Percentiles rank a stretch among this genome's conserved stretches.
Conservation (phyloP, 1,140 invertebrate genomes). For the Drosophila triauraria region DNA sequence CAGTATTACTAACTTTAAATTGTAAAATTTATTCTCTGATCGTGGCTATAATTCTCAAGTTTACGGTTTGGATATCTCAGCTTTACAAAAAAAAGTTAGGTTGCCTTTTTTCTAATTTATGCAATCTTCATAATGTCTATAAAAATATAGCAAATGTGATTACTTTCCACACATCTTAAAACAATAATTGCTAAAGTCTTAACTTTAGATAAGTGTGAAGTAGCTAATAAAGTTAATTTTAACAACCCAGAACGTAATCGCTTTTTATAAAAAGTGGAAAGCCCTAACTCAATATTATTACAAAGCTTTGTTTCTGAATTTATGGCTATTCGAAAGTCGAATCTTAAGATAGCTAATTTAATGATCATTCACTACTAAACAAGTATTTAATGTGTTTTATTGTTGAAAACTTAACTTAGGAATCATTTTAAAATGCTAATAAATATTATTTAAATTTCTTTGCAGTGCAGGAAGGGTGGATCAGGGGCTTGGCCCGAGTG, state of each 20-base stretch:
- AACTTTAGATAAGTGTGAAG: neutral
- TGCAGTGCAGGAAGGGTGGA: slow-evolving; percentile 22
- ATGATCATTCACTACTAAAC: neutral
- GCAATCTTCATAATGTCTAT: no score
- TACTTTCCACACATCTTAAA: neutral
- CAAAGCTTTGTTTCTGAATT: neutral
- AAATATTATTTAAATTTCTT: neutral
- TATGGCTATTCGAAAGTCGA: neutral
- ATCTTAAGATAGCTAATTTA: neutral
- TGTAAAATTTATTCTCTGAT: no score
- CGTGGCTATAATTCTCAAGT: neutral
- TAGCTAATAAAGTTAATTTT: slow-evolving; percentile 9
- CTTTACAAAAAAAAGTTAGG: no score
- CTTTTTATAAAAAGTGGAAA: neutral
- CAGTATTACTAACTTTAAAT: no score
- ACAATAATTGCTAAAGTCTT: neutral
- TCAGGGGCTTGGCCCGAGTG: slow-evolving; percentile 48
- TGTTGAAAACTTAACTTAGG: neutral
- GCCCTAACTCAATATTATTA: neutral
- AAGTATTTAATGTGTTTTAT: neutral
- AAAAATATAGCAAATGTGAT: neutral
- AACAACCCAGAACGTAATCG: slow-evolving; percentile 1
- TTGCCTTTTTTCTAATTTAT: neutral
- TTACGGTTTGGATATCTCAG: neutral
- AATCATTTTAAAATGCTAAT: neutral